Evolutionary conservation across 1,140 invertebrate genomes (phyloP), one percentile per base, ranked within the genome.

Genomic region (Nebria ingens): DNA sequence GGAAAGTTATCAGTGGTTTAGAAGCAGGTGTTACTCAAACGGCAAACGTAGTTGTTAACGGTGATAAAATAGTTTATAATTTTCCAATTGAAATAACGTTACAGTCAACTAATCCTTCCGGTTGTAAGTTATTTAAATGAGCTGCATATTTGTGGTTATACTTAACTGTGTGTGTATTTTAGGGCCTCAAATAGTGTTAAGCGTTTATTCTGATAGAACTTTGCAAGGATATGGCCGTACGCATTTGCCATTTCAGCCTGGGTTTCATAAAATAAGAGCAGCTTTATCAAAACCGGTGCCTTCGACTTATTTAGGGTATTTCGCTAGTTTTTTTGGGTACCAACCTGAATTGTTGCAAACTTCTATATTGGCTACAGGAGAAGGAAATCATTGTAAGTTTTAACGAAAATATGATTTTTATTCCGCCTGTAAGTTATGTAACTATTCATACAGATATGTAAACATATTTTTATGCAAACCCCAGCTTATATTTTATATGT

Each of bases 131-230:
- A 52, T 11, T 11, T 52, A 15, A 11, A 13, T 15, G 9, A 49
- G 19, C 17, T 13, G 17, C 29, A 19, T 17, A n/a, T n/a, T n/a
- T n/a, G n/a, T n/a, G n/a, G 19, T 38, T 19, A 53, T 53, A 34
- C 21, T 9, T 42, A 19, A 52, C 11, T 20, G 21, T 21, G 6
- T 19, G 4, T 54, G 3, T 6, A 42, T 59, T 61, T 34, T 55
- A 70, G 68, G 69, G 69, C 69, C 69, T 13, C 69, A 71, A 58
- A 60, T 71, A 17, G 60, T 71, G 2, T 9, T 71, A 3, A 71
- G 68, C 51, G 61, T 68, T 22, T 71, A 69, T 52, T 63, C 57
- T 42, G 60, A 58, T 21, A 59, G 61, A 57, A 56, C 58, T 21
- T 54, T 69, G 21, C 63, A 63, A 54, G 69, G 69, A 13, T 69